These are phyloP conservation scores for Onychostoma macrolepis DNA, from an alignment of 2,113 vertebrate genomes.

Conservation along the genomic window DNA sequence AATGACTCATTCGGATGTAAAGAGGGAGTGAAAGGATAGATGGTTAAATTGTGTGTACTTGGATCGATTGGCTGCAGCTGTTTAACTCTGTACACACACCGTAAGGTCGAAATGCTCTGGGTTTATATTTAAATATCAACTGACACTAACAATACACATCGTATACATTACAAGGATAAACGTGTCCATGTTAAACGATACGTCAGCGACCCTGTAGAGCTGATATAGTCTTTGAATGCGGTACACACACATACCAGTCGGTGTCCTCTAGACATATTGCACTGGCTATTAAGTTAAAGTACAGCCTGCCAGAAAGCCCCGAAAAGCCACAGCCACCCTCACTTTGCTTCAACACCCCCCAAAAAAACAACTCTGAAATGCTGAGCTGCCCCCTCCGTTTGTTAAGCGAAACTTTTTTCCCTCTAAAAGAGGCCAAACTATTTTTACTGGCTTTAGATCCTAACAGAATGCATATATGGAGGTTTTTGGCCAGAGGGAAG, in stretches of 20 bases:
- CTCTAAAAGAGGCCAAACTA: slow-evolving; percentile 37
- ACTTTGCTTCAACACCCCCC: slow-evolving; percentile 22
- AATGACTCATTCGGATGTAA: slow-evolving; percentile 18
- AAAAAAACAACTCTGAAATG: slow-evolving; percentile 16
- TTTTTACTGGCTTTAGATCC: slow-evolving; percentile 38
- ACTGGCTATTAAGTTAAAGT: slow-evolving; percentile 2
- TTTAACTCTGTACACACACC: slow-evolving; percentile 27
- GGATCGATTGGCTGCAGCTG: slow-evolving; percentile 29
- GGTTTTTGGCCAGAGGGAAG: slow-evolving; percentile 35
- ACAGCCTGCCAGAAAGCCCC: background rate
- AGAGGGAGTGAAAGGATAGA: slow-evolving; percentile 13
- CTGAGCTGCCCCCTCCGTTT: slow-evolving; percentile 6
- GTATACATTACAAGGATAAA: slow-evolving; percentile 15
- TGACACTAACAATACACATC: slow-evolving; percentile 17
- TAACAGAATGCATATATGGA: slow-evolving; percentile 42
- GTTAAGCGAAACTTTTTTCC: slow-evolving; percentile 22
- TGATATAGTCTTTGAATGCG: background rate
- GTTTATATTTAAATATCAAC: slow-evolving; percentile 17
- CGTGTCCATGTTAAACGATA: slow-evolving; percentile 26
- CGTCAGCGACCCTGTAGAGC: background rate
- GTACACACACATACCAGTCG: background rate
- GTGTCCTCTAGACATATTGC: background rate
- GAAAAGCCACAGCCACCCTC: slow-evolving; percentile 39
- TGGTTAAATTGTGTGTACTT: slow-evolving; percentile 7
- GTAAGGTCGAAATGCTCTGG: background rate